Conservation (phyloP, 2,797 vertebrate genomes). For the Tachyglossus aculeatus region DNA sequence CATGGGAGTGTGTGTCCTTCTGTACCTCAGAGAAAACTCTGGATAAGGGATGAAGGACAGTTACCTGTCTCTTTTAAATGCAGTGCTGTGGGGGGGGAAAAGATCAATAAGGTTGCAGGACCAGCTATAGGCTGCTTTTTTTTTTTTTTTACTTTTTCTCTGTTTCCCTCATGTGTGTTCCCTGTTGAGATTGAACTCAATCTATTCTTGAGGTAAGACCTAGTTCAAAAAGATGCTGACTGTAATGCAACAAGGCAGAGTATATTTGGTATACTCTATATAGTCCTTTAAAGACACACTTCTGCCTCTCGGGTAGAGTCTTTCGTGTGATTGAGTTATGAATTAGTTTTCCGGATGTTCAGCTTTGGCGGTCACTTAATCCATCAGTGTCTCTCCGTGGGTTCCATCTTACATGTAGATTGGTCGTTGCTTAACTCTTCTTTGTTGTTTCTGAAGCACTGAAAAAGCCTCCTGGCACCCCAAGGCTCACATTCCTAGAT, state of each 20-base stretch:
- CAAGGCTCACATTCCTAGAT: accelerated
- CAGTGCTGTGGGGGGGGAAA: neutral
- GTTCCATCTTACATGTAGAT: neutral
- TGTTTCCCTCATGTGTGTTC: neutral
- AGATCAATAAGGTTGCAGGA: neutral
- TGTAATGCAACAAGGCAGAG: neutral
- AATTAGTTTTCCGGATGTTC: neutral
- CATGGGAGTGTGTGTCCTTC: neutral
- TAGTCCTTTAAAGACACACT: neutral
- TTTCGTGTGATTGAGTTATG: neutral
- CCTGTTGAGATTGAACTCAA: neutral
- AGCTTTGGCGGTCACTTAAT: neutral
- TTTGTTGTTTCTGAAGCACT: neutral
- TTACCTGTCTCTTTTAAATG: neutral
- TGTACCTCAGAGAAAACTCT: neutral
- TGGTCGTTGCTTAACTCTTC: neutral
- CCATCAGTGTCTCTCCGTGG: neutral
- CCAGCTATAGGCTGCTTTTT: neutral
- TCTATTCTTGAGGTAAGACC: neutral
- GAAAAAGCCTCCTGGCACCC: neutral
- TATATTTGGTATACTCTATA: accelerated
- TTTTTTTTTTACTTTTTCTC: neutral
- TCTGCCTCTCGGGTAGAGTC: accelerated
- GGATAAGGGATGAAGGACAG: neutral
- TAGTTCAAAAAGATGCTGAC: neutral